These are phyloP conservation scores for Pedetes capensis DNA, from an alignment of 2,113 vertebrate genomes.

Conservation along the genomic window DNA sequence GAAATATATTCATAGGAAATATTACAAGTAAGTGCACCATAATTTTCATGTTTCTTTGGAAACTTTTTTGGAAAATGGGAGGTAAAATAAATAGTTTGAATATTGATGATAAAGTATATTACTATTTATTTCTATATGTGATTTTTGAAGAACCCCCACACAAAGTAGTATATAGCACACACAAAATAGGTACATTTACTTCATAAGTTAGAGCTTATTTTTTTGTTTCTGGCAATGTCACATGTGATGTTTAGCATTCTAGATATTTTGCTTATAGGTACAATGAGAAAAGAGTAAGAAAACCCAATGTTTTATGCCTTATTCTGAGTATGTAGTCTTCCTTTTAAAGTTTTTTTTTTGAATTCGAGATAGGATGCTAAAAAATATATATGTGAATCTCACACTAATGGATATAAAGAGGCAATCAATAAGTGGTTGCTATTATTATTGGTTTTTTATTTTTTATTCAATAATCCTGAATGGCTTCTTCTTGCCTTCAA, in stretches of 20 bases:
- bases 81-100: background rate
- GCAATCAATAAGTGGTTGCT: background rate
- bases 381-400: background rate
- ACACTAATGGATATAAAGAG: background rate
- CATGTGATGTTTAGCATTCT: background rate
- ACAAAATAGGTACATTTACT: conserved; percentile 5
- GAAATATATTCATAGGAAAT: background rate
- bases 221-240: background rate
- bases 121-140: background rate
- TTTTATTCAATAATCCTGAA: background rate
- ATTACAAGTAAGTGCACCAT: background rate
- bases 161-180: background rate
- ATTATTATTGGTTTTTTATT: background rate
- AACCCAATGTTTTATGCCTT: background rate
- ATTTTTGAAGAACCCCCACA: background rate
- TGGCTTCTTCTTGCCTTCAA: conserved; percentile 12
- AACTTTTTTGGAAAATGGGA: background rate
- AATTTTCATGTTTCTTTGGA: background rate
- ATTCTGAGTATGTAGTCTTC: background rate
- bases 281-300: background rate
- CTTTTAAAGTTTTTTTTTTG: background rate
- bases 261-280: background rate
- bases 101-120: background rate
- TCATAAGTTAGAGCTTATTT: background rate
- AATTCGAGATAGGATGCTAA: background rate